Conservation (phyloP, 2,113 vertebrate genomes). For the Panthera uncia region DNA sequence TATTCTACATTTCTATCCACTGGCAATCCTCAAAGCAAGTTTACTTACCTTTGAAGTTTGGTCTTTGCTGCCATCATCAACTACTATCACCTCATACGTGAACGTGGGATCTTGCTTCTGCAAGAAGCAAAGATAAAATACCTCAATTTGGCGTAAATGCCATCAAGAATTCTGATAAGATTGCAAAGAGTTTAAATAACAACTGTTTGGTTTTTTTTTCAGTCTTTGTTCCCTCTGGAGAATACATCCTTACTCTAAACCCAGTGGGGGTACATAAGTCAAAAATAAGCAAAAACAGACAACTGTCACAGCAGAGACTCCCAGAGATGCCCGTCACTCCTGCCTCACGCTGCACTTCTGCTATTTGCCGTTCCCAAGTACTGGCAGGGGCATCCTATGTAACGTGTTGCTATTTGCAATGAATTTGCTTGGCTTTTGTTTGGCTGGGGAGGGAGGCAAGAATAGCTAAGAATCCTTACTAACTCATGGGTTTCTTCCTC, state of each 20-base stretch:
- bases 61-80: slow-evolving; percentile 97
- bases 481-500: neutral
- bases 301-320: neutral
- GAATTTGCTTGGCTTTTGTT: neutral
- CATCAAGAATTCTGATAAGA: neutral
- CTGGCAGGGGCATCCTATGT: neutral
- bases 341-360: neutral
- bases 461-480: neutral
- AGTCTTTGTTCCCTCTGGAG: slow-evolving; percentile 11
- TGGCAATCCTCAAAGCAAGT: neutral
- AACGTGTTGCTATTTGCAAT: neutral
- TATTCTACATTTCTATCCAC: neutral
- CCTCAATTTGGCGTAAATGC: neutral
- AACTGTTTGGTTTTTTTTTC: neutral
- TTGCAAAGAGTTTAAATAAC: neutral
- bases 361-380: neutral
- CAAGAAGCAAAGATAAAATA: slow-evolving; percentile 68
- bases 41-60: slow-evolving; percentile 92
- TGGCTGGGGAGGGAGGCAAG: neutral
- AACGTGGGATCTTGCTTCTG: slow-evolving; percentile 91
- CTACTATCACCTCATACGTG: slow-evolving; percentile 95
- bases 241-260: slow-evolving; percentile 12
- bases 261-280: neutral
- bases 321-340: neutral
- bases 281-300: neutral